These are phyloP conservation scores for Sclerodermus sp. DNA, from an alignment of 2,888 invertebrate species.

Conservation along the genomic window DNA sequence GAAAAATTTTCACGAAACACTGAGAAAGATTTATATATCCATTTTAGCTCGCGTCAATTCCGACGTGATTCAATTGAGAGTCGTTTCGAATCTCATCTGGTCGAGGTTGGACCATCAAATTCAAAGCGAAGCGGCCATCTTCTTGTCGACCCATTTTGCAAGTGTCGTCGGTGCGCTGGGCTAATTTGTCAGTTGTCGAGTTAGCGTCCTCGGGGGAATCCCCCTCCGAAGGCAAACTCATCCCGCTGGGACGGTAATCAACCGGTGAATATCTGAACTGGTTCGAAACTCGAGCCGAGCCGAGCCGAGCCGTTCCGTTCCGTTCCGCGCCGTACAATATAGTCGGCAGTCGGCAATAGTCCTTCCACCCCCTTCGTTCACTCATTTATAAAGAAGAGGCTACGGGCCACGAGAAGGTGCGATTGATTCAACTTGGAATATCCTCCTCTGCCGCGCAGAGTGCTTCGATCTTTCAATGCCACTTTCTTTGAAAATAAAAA, in stretches of 20 bases:
- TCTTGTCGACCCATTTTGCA: slow-evolving; percentile 57
- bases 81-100: slow-evolving; percentile 24
- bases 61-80: too few species aligned
- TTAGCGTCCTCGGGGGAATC: slow-evolving; percentile 55
- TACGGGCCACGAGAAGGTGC: slow-evolving; percentile 32
- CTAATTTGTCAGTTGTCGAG: slow-evolving; percentile 59
- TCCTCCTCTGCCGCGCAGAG: too few species aligned
- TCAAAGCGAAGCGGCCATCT: slow-evolving; percentile 40
- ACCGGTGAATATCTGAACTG: slow-evolving; percentile 57
- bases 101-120: slow-evolving; percentile 29
- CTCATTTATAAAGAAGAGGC: slow-evolving; percentile 56
- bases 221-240: slow-evolving; percentile 25
- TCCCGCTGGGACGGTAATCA: slow-evolving; percentile 52
- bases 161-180: slow-evolving; percentile 57
- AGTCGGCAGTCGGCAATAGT: too few species aligned
- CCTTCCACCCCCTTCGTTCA: slow-evolving; percentile 30
- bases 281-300: slow-evolving; percentile 39
- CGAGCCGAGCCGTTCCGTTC: too few species aligned
- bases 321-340: slow-evolving; percentile 16
- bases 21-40: too few species aligned
- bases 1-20: too few species aligned
- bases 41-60: too few species aligned
- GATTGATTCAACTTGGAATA: slow-evolving; percentile 48
- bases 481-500: too few species aligned
- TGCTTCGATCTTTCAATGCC: too few species aligned